Base-by-base conservation (phyloP, 2,888 invertebrate genomes). In the Pristionchus exspectatus region DNA sequence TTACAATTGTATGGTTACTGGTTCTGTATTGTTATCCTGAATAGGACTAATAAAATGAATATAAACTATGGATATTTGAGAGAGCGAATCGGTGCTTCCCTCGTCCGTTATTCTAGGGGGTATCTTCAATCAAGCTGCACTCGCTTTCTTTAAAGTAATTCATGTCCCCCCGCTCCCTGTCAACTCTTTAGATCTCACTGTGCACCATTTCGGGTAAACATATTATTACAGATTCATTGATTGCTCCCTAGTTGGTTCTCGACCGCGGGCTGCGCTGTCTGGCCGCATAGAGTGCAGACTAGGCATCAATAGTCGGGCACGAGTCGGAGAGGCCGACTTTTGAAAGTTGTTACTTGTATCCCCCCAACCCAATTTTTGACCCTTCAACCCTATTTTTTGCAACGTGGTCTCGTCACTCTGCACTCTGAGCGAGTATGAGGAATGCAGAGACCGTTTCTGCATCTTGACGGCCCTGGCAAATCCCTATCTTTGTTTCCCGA, bases 191-290 rank as follows among this genome's bases (percentile, higher is more conserved):
- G 27, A 12, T 30, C 56, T 21, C 16, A 12, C 18, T 1, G n/a
- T 63, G 63, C 63, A 3, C 24, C 30, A 2, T 21, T 74, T 38
- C 38, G 21, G 16, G 74, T 74, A 74, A 74, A 74, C 74, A 74
- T 74, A 38, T 74, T 74, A 74, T 74, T 74, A 74, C 74, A 63
- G n/a, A 74, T 74, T 33, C 74, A 74, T 74, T 33, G 74, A 74
- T 74, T 38, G 38, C 30, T 74, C 18, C 38, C 74, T 38, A 18
- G 18, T 38, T 63, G 63, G 24, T 63, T 63, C 10, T 9, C 63
- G 7, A n/a, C 21, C 12, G 18, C 59, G 21, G 7, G 59, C 24
- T 2, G 2, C n/a, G 63, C n/a, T 63, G 63, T 63, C 59, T 63
- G 59, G 2, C 59, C 59, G n/a, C 2, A 1, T 21, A 63, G 63